phyloP scores from a whole-genome alignment of 2,113 vertebrate genomes.

The Menura novaehollandiae region DNA sequence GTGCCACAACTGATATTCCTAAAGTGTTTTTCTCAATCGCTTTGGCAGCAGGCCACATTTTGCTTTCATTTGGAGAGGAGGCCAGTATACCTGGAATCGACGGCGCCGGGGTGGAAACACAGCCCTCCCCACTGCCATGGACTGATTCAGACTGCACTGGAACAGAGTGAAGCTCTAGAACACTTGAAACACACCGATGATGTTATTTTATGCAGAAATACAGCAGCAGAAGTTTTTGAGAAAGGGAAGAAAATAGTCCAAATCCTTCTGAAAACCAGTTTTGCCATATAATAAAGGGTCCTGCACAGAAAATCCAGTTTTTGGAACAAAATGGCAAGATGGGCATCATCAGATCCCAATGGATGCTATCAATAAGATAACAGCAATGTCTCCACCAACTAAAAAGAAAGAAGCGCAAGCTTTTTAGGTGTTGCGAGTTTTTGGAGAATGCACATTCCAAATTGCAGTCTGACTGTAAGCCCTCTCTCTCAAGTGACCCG shows the following conservation, averaged over 20 bases:
- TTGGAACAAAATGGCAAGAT: not conserved
- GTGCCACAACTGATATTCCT: not conserved
- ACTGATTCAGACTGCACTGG: not conserved
- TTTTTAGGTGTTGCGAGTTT: not conserved
- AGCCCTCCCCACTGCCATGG: not conserved
- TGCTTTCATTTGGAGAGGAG: not conserved
- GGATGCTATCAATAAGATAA: not conserved
- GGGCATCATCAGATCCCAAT: not conserved
- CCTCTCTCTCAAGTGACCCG: not conserved
- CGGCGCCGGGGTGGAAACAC: not conserved
- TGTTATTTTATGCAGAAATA: not conserved
- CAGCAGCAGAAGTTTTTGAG: not conserved
- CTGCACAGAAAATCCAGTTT: not conserved
- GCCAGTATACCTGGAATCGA: not conserved
- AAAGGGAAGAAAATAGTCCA: not conserved
- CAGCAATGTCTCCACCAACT: not conserved
- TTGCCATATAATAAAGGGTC: not conserved
- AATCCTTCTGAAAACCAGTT: not conserved
- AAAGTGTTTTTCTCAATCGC: not conserved
- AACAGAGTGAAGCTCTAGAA: not conserved
- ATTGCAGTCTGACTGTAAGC: not conserved
- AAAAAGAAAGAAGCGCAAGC: not conserved
- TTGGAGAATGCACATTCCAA: not conserved
- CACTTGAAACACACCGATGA: not conserved
- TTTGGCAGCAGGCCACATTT: not conserved